A percentile compares a stretch with the other conserved stretches of the same genome.
These are phyloP conservation scores for Hydrophis major DNA, from an alignment of 2,797 vertebrate species.

Conservation along the genomic window DNA sequence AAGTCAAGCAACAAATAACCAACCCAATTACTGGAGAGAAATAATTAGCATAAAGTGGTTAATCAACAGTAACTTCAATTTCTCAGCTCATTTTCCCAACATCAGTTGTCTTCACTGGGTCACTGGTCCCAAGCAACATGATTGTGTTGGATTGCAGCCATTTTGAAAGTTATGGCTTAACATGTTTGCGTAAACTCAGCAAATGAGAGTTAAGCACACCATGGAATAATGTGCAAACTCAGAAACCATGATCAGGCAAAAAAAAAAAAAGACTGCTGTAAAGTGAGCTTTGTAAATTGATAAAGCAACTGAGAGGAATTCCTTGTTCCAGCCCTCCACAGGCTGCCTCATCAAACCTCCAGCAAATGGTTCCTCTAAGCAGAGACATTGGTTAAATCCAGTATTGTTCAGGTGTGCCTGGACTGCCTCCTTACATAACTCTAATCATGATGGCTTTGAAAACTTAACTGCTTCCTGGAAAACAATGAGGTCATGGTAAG, in stretches of 20 bases:
- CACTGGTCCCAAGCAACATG: not conserved
- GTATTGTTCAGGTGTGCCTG: not conserved
- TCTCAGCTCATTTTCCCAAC: constrained; percentile 14
- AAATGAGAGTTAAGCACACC: not conserved
- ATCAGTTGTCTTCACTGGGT: not conserved
- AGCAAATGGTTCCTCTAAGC: not conserved
- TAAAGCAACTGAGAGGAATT: not conserved
- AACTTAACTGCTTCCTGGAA: not conserved
- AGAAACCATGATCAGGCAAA: not conserved
- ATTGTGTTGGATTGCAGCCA: not conserved
- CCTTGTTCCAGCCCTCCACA: not conserved
- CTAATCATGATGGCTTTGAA: not conserved
- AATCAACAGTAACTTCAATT: not conserved
- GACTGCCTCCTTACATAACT: not conserved
- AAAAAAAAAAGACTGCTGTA: too few relatives aligned
- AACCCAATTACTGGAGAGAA: not conserved
- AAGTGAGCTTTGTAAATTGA: not conserved
- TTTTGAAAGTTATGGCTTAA: not conserved
- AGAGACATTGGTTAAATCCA: not conserved
- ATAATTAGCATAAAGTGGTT: not conserved
- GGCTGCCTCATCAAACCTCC: not conserved
- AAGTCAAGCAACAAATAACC: not conserved
- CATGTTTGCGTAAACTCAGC: not conserved
- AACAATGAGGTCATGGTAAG: not conserved
- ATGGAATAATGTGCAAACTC: not conserved